Evolutionary conservation across 2,797 vertebrate genomes (phyloP).

Genomic region (Dipus sagitta): DNA sequence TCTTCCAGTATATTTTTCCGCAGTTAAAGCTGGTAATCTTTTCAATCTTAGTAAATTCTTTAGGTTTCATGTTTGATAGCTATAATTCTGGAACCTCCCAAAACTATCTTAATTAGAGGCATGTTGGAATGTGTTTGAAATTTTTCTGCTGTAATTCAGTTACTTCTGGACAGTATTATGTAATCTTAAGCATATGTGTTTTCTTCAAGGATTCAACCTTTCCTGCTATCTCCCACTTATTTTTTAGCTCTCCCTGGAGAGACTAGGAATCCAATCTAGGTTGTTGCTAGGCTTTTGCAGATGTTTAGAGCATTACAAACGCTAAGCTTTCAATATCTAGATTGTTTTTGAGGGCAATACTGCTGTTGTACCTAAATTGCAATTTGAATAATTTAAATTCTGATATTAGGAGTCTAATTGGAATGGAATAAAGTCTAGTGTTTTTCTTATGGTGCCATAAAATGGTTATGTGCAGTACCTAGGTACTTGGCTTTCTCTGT

Average conservation of each 20-base stretch:
- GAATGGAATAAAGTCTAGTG: constrained; percentile 34
- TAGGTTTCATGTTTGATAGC: constrained; percentile 79
- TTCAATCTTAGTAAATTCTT: constrained; percentile 82
- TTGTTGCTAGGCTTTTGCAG: constrained; percentile 58
- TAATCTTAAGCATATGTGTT: constrained; percentile 75
- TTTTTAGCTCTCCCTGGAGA: constrained; percentile 46
- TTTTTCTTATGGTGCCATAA: constrained; percentile 57
- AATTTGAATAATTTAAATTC: constrained; percentile 53
- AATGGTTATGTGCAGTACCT: constrained; percentile 25
- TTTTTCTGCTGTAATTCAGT: constrained; percentile 75
- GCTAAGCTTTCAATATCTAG: constrained; percentile 27
- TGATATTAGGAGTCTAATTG: neutral
- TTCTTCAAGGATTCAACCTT: constrained; percentile 71
- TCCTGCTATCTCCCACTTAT: constrained; percentile 47
- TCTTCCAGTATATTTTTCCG: constrained; percentile 62
- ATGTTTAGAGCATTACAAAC: constrained; percentile 57
- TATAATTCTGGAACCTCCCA: constrained; percentile 78
- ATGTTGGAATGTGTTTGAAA: constrained; percentile 83
- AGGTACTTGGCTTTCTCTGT: constrained; percentile 50
- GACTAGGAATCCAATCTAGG: constrained; percentile 54
- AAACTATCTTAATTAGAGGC: constrained; percentile 82
- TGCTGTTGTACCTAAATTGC: constrained; percentile 35
- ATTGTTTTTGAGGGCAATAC: constrained; percentile 36
- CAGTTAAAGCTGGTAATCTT: constrained; percentile 78
- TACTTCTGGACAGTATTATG: constrained; percentile 79